A percentile compares a stretch with the other conserved stretches of the same genome.
Conservation (phyloP, 2,888 invertebrate genomes). For the Drosophila silvestris region DNA sequence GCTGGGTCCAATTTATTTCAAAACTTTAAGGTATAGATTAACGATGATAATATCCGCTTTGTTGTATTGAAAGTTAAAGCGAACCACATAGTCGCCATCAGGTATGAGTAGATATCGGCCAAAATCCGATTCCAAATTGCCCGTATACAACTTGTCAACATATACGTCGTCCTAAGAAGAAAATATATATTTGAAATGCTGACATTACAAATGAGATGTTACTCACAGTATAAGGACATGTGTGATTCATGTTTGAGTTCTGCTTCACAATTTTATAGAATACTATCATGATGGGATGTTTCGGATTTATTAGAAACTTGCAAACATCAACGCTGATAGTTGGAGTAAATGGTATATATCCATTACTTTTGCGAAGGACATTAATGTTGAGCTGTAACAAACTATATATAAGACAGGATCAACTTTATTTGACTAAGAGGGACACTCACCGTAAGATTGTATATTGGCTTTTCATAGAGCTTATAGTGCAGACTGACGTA, state of each 20-base stretch:
- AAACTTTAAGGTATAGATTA: rapidly evolving
- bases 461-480: neutral
- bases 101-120: rapidly evolving
- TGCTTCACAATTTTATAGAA: neutral
- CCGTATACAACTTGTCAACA: neutral
- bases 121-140: neutral
- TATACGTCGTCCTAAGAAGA: neutral
- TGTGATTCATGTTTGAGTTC: neutral
- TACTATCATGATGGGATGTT: rapidly evolving
- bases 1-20: neutral
- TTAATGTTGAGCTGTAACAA: neutral
- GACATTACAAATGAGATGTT: neutral
- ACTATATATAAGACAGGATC: neutral
- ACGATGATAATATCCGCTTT: neutral
- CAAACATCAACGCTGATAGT: neutral
- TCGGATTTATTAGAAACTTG: neutral
- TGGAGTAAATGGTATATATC: neutral
- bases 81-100: rapidly evolving
- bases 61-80: rapidly evolving
- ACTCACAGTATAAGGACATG: neutral
- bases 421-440: neutral
- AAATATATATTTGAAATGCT: neutral
- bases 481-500: neutral
- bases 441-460: neutral
- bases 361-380: rapidly evolving